These are phyloP conservation scores for Mesaphorura yosii DNA, from an alignment of 1,140 invertebrate species.

Conservation along the genomic window DNA sequence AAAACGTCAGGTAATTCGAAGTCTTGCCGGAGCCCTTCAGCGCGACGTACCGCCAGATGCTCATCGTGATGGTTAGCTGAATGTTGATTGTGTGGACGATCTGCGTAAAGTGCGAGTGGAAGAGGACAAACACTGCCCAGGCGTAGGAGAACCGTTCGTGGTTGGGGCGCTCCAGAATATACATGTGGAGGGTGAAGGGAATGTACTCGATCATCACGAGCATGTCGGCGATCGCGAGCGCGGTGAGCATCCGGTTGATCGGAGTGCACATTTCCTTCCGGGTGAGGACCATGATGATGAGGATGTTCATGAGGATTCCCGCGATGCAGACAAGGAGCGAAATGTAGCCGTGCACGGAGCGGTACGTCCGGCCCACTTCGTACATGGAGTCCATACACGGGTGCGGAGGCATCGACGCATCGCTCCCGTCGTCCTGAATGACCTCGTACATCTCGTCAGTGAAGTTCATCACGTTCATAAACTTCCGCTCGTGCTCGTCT, in stretches of 20 bases:
- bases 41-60: slow-evolving; percentile 27
- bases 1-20: slow-evolving; percentile 20
- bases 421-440: not conserved
- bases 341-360: slow-evolving; percentile 51
- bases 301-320: slow-evolving; percentile 74
- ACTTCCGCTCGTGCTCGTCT: not conserved
- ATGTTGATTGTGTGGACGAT: slow-evolving; percentile 30
- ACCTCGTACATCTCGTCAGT: not conserved
- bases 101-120: slow-evolving; percentile 64
- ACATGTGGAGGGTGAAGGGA: slow-evolving; percentile 70
- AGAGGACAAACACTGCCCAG: slow-evolving; percentile 68
- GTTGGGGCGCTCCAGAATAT: slow-evolving; percentile 43
- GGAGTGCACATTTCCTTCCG: slow-evolving; percentile 76
- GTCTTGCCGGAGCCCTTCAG: slow-evolving; percentile 21
- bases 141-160: slow-evolving; percentile 53
- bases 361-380: slow-evolving; percentile 34
- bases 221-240: slow-evolving; percentile 80
- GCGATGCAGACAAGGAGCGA: slow-evolving; percentile 67
- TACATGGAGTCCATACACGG: slow-evolving; percentile 1
- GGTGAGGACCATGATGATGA: slow-evolving; percentile 80
- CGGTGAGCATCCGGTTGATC: slow-evolving; percentile 79
- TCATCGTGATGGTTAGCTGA: slow-evolving; percentile 28
- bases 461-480: not conserved
- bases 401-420: not conserved
- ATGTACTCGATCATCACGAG: slow-evolving; percentile 89